Conservation (phyloP, 2,888 invertebrate species). For the Pinctada fucata region DNA sequence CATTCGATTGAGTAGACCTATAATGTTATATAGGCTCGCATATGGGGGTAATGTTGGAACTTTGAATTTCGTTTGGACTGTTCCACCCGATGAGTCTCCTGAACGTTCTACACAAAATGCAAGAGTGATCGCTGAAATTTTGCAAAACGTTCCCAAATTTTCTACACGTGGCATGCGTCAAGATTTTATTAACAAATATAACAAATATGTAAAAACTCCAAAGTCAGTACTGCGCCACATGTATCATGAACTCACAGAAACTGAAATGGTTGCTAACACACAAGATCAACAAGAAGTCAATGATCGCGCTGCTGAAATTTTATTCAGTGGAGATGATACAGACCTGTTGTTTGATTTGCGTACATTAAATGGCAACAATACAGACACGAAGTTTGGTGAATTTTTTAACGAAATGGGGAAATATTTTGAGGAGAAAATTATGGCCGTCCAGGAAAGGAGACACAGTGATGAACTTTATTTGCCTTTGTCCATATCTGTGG, state of each 20-base stretch:
- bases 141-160: conserved; percentile 22
- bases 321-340: conserved; percentile 26
- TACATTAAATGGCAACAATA: conserved; percentile 18
- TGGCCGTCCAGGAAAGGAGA: conserved; percentile 32
- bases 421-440: conserved; percentile 38
- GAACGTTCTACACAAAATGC: conserved; percentile 3
- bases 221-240: conserved; percentile 25
- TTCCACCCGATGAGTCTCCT: conserved; percentile 10
- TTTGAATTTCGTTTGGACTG: conserved; percentile 22
- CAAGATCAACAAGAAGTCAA: too few species aligned
- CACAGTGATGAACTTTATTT: conserved; percentile 36
- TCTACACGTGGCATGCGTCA: conserved; percentile 23
- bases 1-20: conserved; percentile 1
- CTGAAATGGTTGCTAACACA: conserved; percentile 1
- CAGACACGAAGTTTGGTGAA: conserved; percentile 19
- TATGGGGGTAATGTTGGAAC: conserved; percentile 31
- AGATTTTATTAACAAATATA: conserved; percentile 36
- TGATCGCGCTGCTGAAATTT: conserved; percentile 13
- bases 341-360: conserved; percentile 23
- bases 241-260: conserved; percentile 12
- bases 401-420: conserved; percentile 32
- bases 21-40: conserved; percentile 20
- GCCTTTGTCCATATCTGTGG: conserved; percentile 31
- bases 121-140: conserved; percentile 1
- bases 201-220: conserved; percentile 25